These are phyloP conservation scores for Ispidina picta DNA, from an alignment of 2,797 vertebrate species.

Conservation along the genomic window DNA sequence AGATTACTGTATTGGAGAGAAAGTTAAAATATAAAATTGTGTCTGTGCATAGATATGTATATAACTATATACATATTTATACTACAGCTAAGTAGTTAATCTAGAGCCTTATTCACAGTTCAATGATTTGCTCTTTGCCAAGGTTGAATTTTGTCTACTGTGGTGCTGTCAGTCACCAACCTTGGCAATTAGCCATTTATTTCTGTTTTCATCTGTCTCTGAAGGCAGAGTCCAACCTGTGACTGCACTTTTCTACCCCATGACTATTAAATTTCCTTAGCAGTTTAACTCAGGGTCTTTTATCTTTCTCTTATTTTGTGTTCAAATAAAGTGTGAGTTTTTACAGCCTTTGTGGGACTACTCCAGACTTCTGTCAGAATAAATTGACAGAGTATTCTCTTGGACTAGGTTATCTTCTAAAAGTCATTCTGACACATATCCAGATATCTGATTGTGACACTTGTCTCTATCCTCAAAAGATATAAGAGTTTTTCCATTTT, in stretches of 20 bases:
- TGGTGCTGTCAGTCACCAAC: background rate
- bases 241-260: background rate
- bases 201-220: background rate
- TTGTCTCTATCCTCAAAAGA: background rate
- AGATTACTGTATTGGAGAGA: background rate
- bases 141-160: background rate
- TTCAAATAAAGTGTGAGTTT: background rate
- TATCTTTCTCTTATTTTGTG: background rate
- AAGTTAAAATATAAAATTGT: background rate
- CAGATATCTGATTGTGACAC: too few species aligned
- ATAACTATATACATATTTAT: background rate
- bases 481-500: background rate
- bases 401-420: background rate
- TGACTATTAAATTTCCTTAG: background rate
- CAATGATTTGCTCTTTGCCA: background rate
- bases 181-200: background rate
- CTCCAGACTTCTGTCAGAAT: background rate
- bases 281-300: background rate
- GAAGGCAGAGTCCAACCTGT: background rate
- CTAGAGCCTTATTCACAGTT: background rate
- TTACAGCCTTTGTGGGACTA: accelerated
- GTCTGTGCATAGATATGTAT: background rate
- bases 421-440: background rate
- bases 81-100: background rate
- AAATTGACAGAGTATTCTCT: background rate